Evolutionary conservation across 2,797 vertebrate genomes (phyloP).

Genomic region (Philypnodon macrostomus): DNA sequence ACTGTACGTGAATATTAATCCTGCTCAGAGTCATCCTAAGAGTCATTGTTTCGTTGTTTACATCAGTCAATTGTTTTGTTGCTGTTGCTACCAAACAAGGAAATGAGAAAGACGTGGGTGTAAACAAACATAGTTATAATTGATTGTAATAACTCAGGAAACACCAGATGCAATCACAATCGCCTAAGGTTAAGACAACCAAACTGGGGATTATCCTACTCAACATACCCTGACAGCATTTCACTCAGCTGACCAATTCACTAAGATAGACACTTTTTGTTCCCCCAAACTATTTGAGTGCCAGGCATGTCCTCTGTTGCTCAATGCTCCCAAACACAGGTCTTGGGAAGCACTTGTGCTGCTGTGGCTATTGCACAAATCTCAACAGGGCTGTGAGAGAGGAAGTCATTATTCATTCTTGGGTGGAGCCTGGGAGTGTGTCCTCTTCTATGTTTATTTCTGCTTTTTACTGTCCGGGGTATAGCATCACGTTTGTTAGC

Average conservation of each 20-base stretch:
- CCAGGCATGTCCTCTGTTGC: slow-evolving; percentile 43
- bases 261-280: no score
- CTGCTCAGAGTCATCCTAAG: slow-evolving; percentile 1
- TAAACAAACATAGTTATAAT: slow-evolving; percentile 25
- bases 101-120: slow-evolving; percentile 16
- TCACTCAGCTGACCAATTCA: slow-evolving; percentile 19
- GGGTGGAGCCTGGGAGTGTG: slow-evolving; percentile 45
- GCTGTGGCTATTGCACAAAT: slow-evolving; percentile 37
- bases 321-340: slow-evolving; percentile 36
- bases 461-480: background rate
- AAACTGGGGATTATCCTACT: slow-evolving; percentile 40
- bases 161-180: slow-evolving; percentile 35
- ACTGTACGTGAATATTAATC: background rate
- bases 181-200: no score
- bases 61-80: slow-evolving; percentile 4
- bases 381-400: slow-evolving; percentile 34
- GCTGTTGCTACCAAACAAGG: slow-evolving; percentile 6
- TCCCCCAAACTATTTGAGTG: slow-evolving; percentile 31
- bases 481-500: slow-evolving; percentile 5
- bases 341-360: slow-evolving; percentile 30
- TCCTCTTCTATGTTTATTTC: slow-evolving; percentile 35
- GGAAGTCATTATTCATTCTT: slow-evolving; percentile 60
- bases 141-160: slow-evolving; percentile 25
- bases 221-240: slow-evolving; percentile 21
- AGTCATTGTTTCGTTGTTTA: slow-evolving; percentile 1